Percentiles rank a stretch among this genome's conserved stretches.
phyloP scores from a whole-genome alignment of 1,140 invertebrate species.

The Acromyrmex charruanus region DNA sequence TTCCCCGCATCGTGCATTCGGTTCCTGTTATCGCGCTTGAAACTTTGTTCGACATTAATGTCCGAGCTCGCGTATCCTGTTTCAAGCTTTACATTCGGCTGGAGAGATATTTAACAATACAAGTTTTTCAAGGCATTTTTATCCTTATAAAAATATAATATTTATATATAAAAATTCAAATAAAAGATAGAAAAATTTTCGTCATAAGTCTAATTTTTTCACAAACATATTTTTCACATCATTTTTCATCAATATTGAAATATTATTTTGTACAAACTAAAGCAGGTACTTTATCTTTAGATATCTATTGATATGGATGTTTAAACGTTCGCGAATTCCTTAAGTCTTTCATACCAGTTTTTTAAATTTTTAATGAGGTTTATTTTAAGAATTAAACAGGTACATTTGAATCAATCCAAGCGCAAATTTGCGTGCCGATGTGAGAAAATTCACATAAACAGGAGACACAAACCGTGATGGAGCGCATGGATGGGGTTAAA shows the following conservation, averaged over 20 bases:
- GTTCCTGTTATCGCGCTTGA: conserved; percentile 41
- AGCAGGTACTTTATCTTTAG: background rate
- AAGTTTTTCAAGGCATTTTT: background rate
- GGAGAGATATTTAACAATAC: background rate
- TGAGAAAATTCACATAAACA: conserved; percentile 8
- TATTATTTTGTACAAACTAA: background rate
- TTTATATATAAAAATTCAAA: background rate
- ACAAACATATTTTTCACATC: background rate
- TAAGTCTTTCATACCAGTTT: background rate
- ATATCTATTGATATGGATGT: background rate
- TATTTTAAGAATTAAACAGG: background rate
- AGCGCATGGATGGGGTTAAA: conserved; percentile 30
- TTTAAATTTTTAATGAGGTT: conserved; percentile 30
- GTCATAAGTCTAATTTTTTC: background rate
- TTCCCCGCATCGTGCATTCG: conserved; percentile 9
- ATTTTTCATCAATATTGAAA: background rate
- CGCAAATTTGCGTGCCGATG: background rate
- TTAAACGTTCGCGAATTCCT: background rate
- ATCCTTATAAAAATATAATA: background rate
- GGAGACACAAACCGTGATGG: conserved; percentile 27
- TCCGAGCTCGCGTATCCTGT: background rate
- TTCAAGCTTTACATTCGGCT: background rate
- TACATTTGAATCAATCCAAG: background rate
- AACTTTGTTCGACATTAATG: conserved; percentile 23
- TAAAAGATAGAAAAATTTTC: conserved; percentile 4